These are phyloP conservation scores for Sebastes nivosus DNA, from an alignment of 2,797 vertebrate species.

Conservation along the genomic window DNA sequence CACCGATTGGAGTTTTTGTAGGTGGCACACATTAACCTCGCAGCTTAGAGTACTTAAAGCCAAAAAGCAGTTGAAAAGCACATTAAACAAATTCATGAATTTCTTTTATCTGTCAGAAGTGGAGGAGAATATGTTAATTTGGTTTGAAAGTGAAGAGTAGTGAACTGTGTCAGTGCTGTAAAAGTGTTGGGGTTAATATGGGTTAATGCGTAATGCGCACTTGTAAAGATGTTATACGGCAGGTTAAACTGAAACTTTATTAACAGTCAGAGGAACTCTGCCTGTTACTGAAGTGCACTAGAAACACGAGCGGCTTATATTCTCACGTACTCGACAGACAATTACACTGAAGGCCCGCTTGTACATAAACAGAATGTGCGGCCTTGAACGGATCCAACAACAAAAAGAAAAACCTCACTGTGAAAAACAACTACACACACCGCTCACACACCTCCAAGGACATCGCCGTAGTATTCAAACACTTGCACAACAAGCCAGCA, in stretches of 20 bases:
- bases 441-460: conserved; percentile 46
- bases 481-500: conserved; percentile 2
- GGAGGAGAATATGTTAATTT: conserved; percentile 58
- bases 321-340: not conserved
- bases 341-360: not conserved
- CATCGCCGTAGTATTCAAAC: not conserved
- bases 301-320: conserved; percentile 8
- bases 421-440: conserved; percentile 32
- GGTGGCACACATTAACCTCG: conserved; percentile 60
- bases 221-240: conserved; percentile 54
- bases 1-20: conserved; percentile 60
- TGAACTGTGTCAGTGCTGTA: conserved; percentile 47
- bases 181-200: conserved; percentile 65
- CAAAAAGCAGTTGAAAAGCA: conserved; percentile 48
- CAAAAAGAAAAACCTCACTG: not conserved
- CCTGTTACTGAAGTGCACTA: conserved; percentile 5
- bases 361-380: not conserved
- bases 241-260: conserved; percentile 66
- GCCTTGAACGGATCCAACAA: conserved; percentile 29
- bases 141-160: conserved; percentile 43
- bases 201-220: conserved; percentile 69
- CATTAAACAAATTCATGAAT: conserved; percentile 58
- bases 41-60: conserved; percentile 42
- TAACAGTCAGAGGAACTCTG: conserved; percentile 20
- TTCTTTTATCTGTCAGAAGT: conserved; percentile 52